These are phyloP conservation scores for Thrips palmi DNA, from an alignment of 1,140 invertebrate species.

Conservation along the genomic window DNA sequence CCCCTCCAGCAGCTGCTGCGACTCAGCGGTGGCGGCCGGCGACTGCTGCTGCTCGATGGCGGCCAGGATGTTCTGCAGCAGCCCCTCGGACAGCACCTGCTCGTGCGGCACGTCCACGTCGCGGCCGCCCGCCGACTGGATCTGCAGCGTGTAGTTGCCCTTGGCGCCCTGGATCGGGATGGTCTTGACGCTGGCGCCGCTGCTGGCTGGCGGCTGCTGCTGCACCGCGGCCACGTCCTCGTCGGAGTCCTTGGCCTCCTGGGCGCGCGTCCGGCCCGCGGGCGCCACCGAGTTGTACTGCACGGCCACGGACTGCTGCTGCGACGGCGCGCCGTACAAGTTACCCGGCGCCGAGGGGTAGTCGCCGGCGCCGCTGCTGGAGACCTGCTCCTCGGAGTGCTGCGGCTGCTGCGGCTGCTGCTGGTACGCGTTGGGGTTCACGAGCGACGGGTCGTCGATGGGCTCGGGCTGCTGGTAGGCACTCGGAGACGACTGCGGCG, in stretches of 20 bases:
- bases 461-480: constrained; percentile 16
- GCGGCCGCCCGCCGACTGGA: constrained; percentile 32
- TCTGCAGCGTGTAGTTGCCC: constrained; percentile 50
- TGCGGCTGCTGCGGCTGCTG: no score
- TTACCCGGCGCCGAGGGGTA: no score
- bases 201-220: constrained; percentile 9
- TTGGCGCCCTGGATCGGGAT: constrained; percentile 39
- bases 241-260: no score
- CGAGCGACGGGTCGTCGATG: no score
- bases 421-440: no score
- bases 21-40: background rate
- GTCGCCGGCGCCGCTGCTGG: no score
- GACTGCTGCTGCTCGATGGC: constrained; percentile 42
- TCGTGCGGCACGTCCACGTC: constrained; percentile 36
- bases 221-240: background rate
- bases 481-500: constrained; percentile 20
- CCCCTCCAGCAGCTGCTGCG: constrained; percentile 8
- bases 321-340: no score
- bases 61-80: constrained; percentile 55
- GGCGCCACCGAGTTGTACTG: no score
- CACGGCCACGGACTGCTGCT: no score
- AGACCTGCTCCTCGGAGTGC: no score
- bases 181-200: constrained; percentile 21
- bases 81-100: constrained; percentile 51
- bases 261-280: no score